A percentile compares a stretch with the other conserved stretches of the same genome.
Evolutionary conservation across 2,113 vertebrate genomes (phyloP).

Genomic region (Spea multiplicata): DNA sequence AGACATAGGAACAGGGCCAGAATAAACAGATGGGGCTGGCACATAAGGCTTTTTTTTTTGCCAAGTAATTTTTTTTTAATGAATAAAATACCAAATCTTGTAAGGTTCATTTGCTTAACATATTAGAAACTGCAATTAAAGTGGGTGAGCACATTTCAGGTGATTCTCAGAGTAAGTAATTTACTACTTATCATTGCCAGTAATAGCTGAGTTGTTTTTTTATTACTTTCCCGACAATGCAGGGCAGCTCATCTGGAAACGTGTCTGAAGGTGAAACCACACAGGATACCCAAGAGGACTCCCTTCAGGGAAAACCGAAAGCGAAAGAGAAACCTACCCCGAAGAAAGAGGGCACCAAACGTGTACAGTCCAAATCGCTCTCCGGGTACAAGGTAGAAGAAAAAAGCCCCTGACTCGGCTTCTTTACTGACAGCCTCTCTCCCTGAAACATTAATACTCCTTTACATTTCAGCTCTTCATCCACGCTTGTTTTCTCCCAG

Average conservation of each 20-base stretch:
- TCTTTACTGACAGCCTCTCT: slow-evolving; percentile 67
- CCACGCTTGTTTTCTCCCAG: slow-evolving; percentile 50
- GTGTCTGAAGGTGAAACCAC: slow-evolving; percentile 88
- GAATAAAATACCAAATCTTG: too few species aligned
- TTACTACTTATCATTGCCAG: too few species aligned
- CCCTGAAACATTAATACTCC: slow-evolving; percentile 63
- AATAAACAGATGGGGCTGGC: too few species aligned
- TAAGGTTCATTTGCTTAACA: too few species aligned
- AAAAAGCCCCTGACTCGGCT: slow-evolving; percentile 94
- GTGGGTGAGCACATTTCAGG: too few species aligned
- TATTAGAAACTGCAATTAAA: too few species aligned
- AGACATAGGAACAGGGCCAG: too few species aligned
- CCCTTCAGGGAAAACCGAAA: slow-evolving; percentile 78
- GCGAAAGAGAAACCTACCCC: slow-evolving; percentile 83
- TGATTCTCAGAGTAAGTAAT: too few species aligned
- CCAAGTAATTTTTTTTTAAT: too few species aligned
- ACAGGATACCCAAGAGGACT: slow-evolving; percentile 81
- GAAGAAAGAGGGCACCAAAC: slow-evolving; percentile 84
- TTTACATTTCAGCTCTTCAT: slow-evolving; percentile 59
- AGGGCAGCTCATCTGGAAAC: slow-evolving; percentile 95
- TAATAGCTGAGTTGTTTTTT: not conserved
- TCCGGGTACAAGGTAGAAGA: slow-evolving; percentile 99
- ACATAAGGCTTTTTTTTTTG: too few species aligned
- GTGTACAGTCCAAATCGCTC: slow-evolving; percentile 84
- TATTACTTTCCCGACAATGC: slow-evolving; percentile 39